Evolutionary conservation across 2,888 invertebrate genomes (phyloP).

Genomic region (Colostygia pectinataria): DNA sequence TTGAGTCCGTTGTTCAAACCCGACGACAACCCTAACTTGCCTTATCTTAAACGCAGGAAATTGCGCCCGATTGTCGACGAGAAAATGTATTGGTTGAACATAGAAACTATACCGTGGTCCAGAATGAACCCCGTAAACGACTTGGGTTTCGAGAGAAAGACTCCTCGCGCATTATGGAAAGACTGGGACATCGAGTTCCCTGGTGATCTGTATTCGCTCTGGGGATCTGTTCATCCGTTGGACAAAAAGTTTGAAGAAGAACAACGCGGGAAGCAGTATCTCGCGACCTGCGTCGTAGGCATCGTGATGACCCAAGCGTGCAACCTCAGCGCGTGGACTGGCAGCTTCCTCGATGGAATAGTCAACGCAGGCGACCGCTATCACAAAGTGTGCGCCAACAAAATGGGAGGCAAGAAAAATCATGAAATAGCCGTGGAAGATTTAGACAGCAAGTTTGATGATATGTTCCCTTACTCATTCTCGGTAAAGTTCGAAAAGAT

Average conservation of each 20-base stretch:
- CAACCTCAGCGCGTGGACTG: slow-evolving; percentile 84
- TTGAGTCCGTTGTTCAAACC: slow-evolving; percentile 72
- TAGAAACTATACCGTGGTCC: slow-evolving; percentile 70
- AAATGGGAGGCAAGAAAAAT: slow-evolving; percentile 69
- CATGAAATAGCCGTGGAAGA: slow-evolving; percentile 83
- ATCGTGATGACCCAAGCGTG: slow-evolving; percentile 84
- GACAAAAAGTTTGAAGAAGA: slow-evolving; percentile 78
- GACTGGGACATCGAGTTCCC: slow-evolving; percentile 87
- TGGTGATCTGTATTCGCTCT: slow-evolving; percentile 86
- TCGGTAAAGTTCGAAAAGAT: slow-evolving; percentile 80
- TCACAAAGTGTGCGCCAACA: slow-evolving; percentile 73
- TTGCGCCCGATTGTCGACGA: slow-evolving; percentile 64
- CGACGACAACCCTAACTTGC: slow-evolving; percentile 64
- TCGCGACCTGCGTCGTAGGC: slow-evolving; percentile 83
- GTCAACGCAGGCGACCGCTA: slow-evolving; percentile 83
- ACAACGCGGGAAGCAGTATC: slow-evolving; percentile 85
- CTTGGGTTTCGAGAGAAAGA: slow-evolving; percentile 60
- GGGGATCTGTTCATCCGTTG: slow-evolving; percentile 85
- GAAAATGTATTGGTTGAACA: slow-evolving; percentile 77
- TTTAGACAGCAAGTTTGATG: slow-evolving; percentile 75
- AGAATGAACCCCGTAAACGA: slow-evolving; percentile 63
- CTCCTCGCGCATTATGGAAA: slow-evolving; percentile 80
- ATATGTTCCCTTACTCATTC: slow-evolving; percentile 83
- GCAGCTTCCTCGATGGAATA: slow-evolving; percentile 84
- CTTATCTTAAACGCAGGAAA: slow-evolving; percentile 59